Percentiles rank a stretch among this genome's conserved stretches.
Evolutionary conservation across 2,797 vertebrate genomes (phyloP).

Genomic region (Spinus olivaceus): DNA sequence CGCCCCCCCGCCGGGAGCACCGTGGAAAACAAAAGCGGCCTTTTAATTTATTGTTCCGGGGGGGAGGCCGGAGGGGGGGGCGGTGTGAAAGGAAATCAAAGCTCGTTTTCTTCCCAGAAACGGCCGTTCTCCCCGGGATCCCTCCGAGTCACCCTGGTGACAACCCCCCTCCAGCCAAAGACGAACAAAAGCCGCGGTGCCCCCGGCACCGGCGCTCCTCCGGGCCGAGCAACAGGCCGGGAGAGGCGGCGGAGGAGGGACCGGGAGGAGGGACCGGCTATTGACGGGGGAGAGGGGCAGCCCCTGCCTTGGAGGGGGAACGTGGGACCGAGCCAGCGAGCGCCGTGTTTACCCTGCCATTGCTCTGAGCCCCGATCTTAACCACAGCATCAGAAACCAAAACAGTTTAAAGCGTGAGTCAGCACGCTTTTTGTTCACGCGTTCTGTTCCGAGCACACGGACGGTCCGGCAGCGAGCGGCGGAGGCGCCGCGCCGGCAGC

Average conservation of each 20-base stretch:
- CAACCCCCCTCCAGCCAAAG: neutral
- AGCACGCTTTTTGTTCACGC: conserved; percentile 21
- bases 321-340: neutral
- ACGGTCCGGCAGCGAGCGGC: neutral
- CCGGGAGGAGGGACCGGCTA: neutral
- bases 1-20: conserved; percentile 52
- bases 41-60: conserved; percentile 72
- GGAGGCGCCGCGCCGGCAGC: neutral
- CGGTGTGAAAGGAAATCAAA: conserved; percentile 50
- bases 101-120: conserved; percentile 27
- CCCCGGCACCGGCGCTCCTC: neutral
- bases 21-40: conserved; percentile 74
- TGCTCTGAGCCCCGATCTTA: conserved; percentile 24
- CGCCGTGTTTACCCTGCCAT: conserved; percentile 32
- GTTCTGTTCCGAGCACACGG: neutral
- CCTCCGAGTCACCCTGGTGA: conserved; percentile 53
- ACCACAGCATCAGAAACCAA: conserved; percentile 53
- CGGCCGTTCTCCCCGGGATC: conserved; percentile 37
- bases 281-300: neutral
- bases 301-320: neutral
- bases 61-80: neutral
- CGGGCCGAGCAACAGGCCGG: conserved; percentile 37
- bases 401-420: conserved; percentile 60
- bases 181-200: conserved; percentile 49
- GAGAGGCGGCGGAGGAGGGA: neutral